Conservation (phyloP, 1,140 invertebrate genomes). For the Vollenhovia emeryi region DNA sequence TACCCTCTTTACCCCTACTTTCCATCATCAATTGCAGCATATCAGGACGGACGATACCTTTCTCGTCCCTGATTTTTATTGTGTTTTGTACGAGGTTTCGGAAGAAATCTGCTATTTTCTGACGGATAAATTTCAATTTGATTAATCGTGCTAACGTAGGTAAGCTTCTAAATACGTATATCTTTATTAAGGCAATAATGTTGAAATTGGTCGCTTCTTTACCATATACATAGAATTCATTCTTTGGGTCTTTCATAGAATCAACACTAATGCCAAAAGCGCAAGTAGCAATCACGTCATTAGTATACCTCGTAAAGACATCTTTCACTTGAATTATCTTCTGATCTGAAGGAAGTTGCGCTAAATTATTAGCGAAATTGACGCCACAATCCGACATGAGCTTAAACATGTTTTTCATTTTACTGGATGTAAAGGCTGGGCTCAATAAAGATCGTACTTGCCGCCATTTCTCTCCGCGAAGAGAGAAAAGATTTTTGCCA, state of each 20-base stretch:
- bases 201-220: slow-evolving; percentile 1
- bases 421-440: slow-evolving; percentile 81
- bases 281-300: slow-evolving; percentile 49
- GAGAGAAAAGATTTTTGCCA: slow-evolving; percentile 73
- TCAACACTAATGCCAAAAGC: slow-evolving; percentile 54
- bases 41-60: slow-evolving; percentile 33
- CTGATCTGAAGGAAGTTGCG: neutral
- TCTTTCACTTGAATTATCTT: slow-evolving; percentile 1
- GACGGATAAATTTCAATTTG: neutral
- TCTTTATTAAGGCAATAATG: neutral
- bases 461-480: slow-evolving; percentile 80
- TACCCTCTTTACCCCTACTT: neutral
- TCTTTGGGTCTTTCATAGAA: slow-evolving; percentile 34
- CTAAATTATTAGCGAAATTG: slow-evolving; percentile 41
- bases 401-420: slow-evolving; percentile 81
- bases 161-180: neutral
- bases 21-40: slow-evolving; percentile 61
- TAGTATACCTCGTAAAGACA: slow-evolving; percentile 24
- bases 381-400: slow-evolving; percentile 60
- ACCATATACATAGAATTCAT: slow-evolving; percentile 42
- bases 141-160: slow-evolving; percentile 1
- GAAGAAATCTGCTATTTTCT: slow-evolving; percentile 11
- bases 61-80: slow-evolving; percentile 8
- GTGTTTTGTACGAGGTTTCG: neutral
- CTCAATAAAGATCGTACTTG: slow-evolving; percentile 77